Base-by-base conservation (phyloP, 2,888 invertebrate genomes). In the Ochropleura leucogaster region DNA sequence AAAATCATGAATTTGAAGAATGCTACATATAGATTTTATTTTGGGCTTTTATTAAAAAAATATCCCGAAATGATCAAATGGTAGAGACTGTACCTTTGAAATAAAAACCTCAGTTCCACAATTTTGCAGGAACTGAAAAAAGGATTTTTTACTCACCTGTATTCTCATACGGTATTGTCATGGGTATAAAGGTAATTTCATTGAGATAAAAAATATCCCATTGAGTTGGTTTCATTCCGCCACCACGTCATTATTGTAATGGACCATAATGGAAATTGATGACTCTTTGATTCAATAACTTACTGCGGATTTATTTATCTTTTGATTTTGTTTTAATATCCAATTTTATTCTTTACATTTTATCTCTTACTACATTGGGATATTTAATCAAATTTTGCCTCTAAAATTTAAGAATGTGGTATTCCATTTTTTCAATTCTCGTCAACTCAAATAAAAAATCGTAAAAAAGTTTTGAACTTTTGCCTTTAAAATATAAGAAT, bases 211-310 rank as follows among this genome's bases (percentile, higher is more conserved):
- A 65, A 55, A 64, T 79, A 74, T 69, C 10, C 42, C 51, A 83
- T 71, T 81, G 68, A 55, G 59, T 67, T 72, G 49, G 65, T 68
- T 64, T 66, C 59, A 71, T 69, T 79, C 44, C 57, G 65, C 47
- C 20, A 30, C 40, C 49, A 63, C 65, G 68, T 74, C 71, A 79
- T 79, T 82, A 83, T 74, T 74, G 63, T 82, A 82, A 82, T 83
- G 84, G 74, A 72, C 16, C 66, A 12, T 83, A 83, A 83, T 83
- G 82, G 67, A 79, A 83, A 82, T 83, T 82, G 71, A 82, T 82
- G 70, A 69, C 63, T 46, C 66, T 74, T 72, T 83, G 62, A 82
- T 83, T 72, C 66, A 64, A 79, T 83, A 67, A 82, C 49, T 51
- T 79, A 57, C 8, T 53, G n/a, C 8, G 42, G 47, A 44, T 67